Base-by-base conservation (phyloP, 2,888 invertebrate species). In the Erpobdella octoculata region DNA sequence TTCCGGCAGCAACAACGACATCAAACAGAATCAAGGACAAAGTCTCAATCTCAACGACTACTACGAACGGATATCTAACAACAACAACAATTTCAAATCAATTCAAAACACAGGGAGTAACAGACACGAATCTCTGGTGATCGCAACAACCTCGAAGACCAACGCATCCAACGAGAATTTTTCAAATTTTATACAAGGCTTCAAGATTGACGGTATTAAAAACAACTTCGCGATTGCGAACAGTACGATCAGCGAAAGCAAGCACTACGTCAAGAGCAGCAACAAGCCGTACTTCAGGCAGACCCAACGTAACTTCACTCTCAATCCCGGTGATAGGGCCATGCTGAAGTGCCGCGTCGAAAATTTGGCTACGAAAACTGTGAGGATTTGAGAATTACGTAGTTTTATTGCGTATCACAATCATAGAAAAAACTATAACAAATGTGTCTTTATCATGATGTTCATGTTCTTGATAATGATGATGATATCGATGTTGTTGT, bases 291-390 rank as follows among this genome's bases (percentile, higher is more conserved):
- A 33, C 21, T 80, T 81, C 74, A 72, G 75, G 46, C 75, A 75
- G 6, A 78, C 79, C 1, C 77, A 76, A 9, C 73, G 74, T 15
- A 80, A 79, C 71, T 76, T 79, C 67, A 80, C 81, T 6, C 78
- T 78, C 70, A 76, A 76, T 31, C 78, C 79, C 33, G 80, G 81
- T 0, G 78, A 81, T 65, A 68, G 78, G 69, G 81, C 81, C 5
- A 77, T 78, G 33, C 76, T 81, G 35, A 78, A 78, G 73, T 81
- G 81, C 69, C 76, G 78, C 4, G 77, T 81, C 18, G 78, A 80
- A 71, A 77, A 79, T 69, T 77, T 81, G 12, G 80, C 80, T 33
- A 79, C 80, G 2, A 80, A 79, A 77, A 79, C 78, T 74, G 80
- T 80, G 41, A 37, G 9, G 48, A 28, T 62, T 62, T 62, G 33